Conservation (phyloP, 1,140 invertebrate species). For the Sitobion miscanthi region DNA sequence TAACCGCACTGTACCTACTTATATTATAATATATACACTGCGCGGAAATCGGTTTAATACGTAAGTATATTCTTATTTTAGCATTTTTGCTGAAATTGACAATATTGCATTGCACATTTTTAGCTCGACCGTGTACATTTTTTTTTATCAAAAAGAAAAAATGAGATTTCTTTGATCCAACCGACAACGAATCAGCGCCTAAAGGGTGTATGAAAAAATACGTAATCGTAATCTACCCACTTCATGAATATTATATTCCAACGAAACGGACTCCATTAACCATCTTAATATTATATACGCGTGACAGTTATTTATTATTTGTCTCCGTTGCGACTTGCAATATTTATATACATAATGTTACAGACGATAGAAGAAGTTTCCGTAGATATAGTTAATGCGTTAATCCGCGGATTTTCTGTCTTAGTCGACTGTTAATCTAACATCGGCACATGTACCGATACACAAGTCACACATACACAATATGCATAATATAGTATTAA, state of each 20-base stretch:
- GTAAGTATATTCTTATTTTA: background rate
- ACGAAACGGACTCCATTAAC: background rate
- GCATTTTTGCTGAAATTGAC: background rate
- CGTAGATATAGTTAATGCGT: background rate
- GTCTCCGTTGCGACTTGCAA: background rate
- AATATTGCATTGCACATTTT: background rate
- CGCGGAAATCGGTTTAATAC: background rate
- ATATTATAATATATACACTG: background rate
- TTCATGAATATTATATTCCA: slow-evolving; percentile 5
- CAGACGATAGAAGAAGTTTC: background rate
- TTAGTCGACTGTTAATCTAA: background rate
- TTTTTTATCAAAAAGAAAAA: background rate
- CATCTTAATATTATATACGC: background rate
- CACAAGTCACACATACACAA: background rate
- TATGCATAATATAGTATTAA: no score
- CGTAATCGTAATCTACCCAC: background rate
- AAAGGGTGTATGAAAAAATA: background rate
- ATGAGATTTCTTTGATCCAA: background rate
- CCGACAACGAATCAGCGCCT: background rate
- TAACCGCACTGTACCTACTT: no score
- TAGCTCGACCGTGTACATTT: background rate
- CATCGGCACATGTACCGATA: background rate
- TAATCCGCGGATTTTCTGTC: background rate
- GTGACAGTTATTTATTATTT: background rate
- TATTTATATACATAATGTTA: background rate